phyloP scores from a whole-genome alignment of 2,888 invertebrate genomes.

The Andrena dorsata region DNA sequence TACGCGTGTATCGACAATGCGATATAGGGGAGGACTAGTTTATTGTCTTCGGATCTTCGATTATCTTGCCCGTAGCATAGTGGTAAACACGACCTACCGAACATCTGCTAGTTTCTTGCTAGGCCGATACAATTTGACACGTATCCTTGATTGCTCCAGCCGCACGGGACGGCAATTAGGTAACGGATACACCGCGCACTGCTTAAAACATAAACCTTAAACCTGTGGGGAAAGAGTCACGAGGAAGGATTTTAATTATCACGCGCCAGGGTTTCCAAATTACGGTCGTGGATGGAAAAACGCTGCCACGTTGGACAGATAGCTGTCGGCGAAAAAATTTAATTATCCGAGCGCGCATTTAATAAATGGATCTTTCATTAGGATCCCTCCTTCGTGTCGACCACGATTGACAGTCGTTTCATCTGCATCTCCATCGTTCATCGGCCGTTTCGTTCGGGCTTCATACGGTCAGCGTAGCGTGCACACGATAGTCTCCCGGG shows the following conservation, averaged over 20 bases:
- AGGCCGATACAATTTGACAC: neutral
- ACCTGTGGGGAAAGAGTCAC: neutral
- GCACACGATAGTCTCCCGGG: conserved; percentile 5
- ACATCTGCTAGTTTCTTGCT: neutral
- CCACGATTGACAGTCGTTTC: conserved; percentile 21
- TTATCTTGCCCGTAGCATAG: conserved; percentile 3
- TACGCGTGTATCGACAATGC: neutral
- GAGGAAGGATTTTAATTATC: too few relatives aligned
- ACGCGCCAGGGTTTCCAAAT: neutral
- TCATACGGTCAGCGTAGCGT: conserved; percentile 4
- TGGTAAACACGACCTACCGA: conserved; percentile 2
- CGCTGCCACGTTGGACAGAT: neutral
- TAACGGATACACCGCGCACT: too few relatives aligned
- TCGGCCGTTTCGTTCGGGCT: neutral
- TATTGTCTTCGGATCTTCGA: conserved; percentile 13
- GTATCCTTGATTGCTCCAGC: too few relatives aligned
- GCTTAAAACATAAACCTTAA: too few relatives aligned
- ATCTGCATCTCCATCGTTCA: conserved; percentile 16
- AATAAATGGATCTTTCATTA: conserved; percentile 23
- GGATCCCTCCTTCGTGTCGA: neutral
- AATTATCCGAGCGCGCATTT: neutral
- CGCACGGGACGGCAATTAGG: too few relatives aligned
- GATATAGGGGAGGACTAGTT: conserved; percentile 17
- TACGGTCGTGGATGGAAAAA: neutral
- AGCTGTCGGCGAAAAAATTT: neutral